phyloP scores from a whole-genome alignment of 2,888 invertebrate genomes.

The Oxyscelio sp. region DNA sequence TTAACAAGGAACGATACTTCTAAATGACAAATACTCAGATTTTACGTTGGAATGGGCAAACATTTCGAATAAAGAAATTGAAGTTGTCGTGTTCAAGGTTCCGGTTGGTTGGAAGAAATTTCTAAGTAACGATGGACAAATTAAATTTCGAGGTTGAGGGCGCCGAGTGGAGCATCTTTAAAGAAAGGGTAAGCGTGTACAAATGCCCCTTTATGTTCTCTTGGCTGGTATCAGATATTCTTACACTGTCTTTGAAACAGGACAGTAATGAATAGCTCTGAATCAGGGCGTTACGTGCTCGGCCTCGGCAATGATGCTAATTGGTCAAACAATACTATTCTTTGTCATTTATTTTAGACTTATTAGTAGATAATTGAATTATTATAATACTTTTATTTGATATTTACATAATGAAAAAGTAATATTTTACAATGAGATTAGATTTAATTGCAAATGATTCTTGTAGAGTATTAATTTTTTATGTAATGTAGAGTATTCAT shows the following conservation, averaged over 20 bases:
- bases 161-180: slow-evolving; percentile 77
- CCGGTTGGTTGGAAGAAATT: slow-evolving; percentile 41
- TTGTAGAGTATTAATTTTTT: no score
- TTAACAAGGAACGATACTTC: slow-evolving; percentile 69
- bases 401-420: no score
- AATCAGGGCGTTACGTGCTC: slow-evolving; percentile 60
- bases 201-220: slow-evolving; percentile 78
- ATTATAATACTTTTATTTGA: no score
- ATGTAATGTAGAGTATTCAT: no score
- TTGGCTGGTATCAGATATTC: slow-evolving; percentile 62
- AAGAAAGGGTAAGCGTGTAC: slow-evolving; percentile 83
- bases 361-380: no score
- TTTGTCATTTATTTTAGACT: slow-evolving; percentile 53
- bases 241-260: slow-evolving; percentile 58
- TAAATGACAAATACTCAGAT: slow-evolving; percentile 66
- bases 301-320: slow-evolving; percentile 21
- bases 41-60: slow-evolving; percentile 55
- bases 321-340: slow-evolving; percentile 54
- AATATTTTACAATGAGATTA: no score
- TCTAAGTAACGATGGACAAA: slow-evolving; percentile 77
- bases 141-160: slow-evolving; percentile 83
- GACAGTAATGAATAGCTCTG: slow-evolving; percentile 57
- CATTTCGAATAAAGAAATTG: slow-evolving; percentile 62
- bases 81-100: slow-evolving; percentile 50
- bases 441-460: no score